A percentile compares a stretch with the other conserved stretches of the same genome.
Evolutionary conservation across 2,888 invertebrate species (phyloP).

Genomic region (Drosophila pegasa): DNA sequence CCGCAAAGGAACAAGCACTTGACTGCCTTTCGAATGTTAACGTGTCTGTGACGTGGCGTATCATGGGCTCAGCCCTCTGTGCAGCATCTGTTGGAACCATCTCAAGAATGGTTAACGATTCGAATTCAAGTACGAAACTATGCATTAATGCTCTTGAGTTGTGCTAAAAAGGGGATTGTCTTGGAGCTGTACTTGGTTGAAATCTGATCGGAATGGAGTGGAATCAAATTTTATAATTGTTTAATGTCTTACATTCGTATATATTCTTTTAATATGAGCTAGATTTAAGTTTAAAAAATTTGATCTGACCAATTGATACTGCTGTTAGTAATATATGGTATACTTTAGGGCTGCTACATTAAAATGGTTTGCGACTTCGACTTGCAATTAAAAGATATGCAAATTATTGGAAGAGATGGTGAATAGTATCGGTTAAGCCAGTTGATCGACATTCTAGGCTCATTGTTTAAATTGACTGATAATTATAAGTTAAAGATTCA

Average conservation of each 20-base stretch:
- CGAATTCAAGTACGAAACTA: not conserved
- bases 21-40: constrained; percentile 14
- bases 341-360: not conserved
- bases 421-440: not conserved
- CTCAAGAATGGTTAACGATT: constrained; percentile 6
- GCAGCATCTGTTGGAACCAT: constrained; percentile 19
- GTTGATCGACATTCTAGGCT: no score
- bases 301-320: no score
- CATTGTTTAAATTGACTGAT: no score
- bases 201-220: not conserved
- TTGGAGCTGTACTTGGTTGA: not conserved
- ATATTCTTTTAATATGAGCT: no score
- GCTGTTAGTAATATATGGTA: no score
- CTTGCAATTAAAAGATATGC: not conserved
- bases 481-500: no score
- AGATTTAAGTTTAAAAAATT: no score
- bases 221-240: no score
- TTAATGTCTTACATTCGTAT: no score
- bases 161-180: not conserved
- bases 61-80: constrained; percentile 14
- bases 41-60: constrained; percentile 38
- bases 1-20: constrained; percentile 40
- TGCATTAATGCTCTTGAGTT: not conserved
- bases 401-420: no score
- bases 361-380: not conserved